Evolutionary conservation across 2,113 vertebrate species (phyloP).

Genomic region (Laticauda laticaudata): DNA sequence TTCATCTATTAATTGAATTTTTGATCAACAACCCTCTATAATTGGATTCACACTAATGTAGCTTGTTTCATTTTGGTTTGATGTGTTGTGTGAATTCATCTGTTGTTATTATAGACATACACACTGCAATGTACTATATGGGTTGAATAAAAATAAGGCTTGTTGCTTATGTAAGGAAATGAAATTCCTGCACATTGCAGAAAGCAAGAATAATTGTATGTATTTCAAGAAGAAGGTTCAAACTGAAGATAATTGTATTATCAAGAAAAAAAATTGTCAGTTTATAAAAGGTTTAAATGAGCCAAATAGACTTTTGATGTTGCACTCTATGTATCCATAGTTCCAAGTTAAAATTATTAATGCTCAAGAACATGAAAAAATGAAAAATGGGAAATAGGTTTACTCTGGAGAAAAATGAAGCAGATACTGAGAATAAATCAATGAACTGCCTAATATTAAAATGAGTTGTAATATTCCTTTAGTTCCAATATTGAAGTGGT

Average conservation of each 20-base stretch:
- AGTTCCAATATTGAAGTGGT: background rate
- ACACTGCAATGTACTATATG: background rate
- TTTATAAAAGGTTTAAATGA: background rate
- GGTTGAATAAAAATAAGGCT: background rate
- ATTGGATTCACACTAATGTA: background rate
- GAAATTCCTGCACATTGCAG: background rate
- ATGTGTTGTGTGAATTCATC: background rate
- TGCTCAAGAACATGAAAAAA: background rate
- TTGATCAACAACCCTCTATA: background rate
- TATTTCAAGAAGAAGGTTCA: background rate
- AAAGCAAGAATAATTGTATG: background rate
- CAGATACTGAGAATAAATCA: background rate
- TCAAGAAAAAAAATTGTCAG: conserved; percentile 1
- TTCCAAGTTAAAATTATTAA: background rate
- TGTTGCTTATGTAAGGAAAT: background rate
- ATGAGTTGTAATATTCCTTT: background rate
- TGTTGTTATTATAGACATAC: background rate
- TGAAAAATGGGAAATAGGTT: background rate
- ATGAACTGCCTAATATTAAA: background rate
- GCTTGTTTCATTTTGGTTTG: background rate
- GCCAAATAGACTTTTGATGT: background rate
- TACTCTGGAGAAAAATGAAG: background rate
- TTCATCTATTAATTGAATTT: background rate
- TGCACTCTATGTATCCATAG: background rate
- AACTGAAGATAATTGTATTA: accelerated